Conservation (phyloP, 2,113 vertebrate genomes). For the Probosciger aterrimus region DNA sequence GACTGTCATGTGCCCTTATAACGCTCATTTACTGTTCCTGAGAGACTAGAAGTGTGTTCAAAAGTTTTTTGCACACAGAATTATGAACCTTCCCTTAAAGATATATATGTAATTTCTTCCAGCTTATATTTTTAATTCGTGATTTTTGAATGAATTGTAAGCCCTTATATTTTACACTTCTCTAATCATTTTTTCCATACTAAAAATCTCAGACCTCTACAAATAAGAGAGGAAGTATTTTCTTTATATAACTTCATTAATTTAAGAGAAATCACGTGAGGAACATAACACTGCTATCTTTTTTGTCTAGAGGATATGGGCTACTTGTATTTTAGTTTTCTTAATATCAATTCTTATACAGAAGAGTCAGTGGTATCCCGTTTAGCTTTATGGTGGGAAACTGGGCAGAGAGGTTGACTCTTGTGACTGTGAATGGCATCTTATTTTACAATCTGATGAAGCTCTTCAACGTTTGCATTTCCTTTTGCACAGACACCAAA, state of each 20-base stretch:
- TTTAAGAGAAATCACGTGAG: not conserved
- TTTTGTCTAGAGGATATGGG: not conserved
- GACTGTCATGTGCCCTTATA: not conserved
- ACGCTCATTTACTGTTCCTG: not conserved
- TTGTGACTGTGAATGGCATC: not conserved
- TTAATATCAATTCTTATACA: not conserved
- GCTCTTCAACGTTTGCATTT: not conserved
- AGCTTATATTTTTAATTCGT: not conserved
- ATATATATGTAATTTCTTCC: not conserved
- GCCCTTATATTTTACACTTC: not conserved
- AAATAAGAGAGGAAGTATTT: not conserved
- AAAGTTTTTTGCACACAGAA: not conserved
- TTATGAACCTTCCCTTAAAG: not conserved
- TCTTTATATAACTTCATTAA: not conserved
- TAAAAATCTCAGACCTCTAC: not conserved
- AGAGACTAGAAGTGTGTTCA: not conserved
- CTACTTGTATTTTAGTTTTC: not conserved
- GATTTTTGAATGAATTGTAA: not conserved
- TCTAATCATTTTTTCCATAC: not conserved
- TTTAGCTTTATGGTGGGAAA: not conserved
- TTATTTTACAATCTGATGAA: not conserved
- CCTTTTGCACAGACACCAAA: not conserved
- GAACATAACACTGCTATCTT: not conserved
- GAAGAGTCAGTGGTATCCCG: not conserved
- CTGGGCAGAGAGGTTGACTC: not conserved